These are phyloP conservation scores for Paratrypauchen microcephalus DNA, from an alignment of 2,797 vertebrate species.

Conservation along the genomic window DNA sequence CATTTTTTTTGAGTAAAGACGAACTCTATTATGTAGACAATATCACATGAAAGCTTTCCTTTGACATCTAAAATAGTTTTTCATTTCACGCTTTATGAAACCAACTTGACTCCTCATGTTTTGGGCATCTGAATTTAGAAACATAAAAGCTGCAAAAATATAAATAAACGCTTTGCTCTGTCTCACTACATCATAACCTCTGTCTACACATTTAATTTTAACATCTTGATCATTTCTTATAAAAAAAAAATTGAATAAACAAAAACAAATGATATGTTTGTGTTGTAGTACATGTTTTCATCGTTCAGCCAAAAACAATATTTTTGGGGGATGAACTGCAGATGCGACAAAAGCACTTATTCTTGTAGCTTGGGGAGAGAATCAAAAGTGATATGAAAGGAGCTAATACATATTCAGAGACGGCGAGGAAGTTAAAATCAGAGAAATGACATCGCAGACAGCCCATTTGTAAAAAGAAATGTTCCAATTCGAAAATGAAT, in stretches of 20 bases:
- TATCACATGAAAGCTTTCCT: not conserved
- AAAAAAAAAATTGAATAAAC: slow-evolving; percentile 2
- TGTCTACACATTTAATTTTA: slow-evolving; percentile 15
- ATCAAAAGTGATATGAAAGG: slow-evolving; percentile 50
- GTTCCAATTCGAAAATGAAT: slow-evolving; percentile 29
- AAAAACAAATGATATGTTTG: slow-evolving; percentile 17
- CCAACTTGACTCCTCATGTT: not conserved
- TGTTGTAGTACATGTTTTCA: slow-evolving; percentile 31
- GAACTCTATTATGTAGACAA: not conserved
- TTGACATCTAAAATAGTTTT: not conserved
- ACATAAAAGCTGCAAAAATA: slow-evolving; percentile 11
- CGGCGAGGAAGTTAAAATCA: slow-evolving; percentile 30
- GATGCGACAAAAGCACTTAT: slow-evolving; percentile 35
- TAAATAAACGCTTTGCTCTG: not conserved
- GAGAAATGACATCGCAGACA: slow-evolving; percentile 22
- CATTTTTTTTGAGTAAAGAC: too few species aligned
- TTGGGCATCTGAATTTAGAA: not conserved
- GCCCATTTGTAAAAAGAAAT: slow-evolving; percentile 31
- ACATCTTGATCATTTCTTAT: slow-evolving; percentile 30
- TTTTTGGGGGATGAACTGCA: slow-evolving; percentile 42
- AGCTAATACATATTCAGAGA: slow-evolving; percentile 27
- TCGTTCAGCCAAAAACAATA: slow-evolving; percentile 45
- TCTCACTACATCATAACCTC: not conserved
- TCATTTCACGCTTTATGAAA: not conserved
- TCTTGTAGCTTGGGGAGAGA: slow-evolving; percentile 43